Conservation (phyloP, 2,888 invertebrate species). For the Harpagoxenus sublaevis region DNA sequence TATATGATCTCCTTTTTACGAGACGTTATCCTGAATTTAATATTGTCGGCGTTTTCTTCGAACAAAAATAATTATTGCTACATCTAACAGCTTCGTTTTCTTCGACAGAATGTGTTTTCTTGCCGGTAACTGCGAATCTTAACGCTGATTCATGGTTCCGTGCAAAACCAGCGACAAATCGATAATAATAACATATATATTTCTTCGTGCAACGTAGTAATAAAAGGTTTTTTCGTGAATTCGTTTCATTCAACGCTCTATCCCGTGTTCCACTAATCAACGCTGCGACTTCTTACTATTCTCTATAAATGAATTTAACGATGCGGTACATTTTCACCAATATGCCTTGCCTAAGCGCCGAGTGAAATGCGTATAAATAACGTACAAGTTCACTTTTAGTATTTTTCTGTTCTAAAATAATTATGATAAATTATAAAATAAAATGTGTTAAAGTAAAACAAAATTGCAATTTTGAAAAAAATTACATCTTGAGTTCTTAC, state of each 20-base stretch:
- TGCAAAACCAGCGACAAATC: background rate
- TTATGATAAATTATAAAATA: background rate
- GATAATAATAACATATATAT: background rate
- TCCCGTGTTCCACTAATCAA: slow-evolving; percentile 63
- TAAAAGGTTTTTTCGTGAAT: slow-evolving; percentile 13
- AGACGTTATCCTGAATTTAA: background rate
- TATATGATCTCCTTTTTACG: background rate
- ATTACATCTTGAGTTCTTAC: background rate
- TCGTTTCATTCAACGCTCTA: background rate
- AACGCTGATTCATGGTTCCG: background rate
- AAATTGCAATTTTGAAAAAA: background rate
- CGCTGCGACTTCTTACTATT: slow-evolving; percentile 45
- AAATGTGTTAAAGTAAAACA: background rate
- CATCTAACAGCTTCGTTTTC: background rate
- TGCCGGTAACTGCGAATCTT: background rate
- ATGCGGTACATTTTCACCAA: slow-evolving; percentile 11
- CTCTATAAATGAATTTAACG: slow-evolving; percentile 50
- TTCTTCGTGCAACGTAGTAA: background rate
- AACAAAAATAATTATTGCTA: slow-evolving; percentile 1
- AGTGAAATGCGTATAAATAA: background rate
- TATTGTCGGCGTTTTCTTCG: background rate
- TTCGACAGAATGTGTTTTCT: background rate
- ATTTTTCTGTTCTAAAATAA: background rate
- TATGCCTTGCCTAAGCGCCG: background rate
- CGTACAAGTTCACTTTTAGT: background rate